Percentiles rank a stretch among this genome's conserved stretches.
Evolutionary conservation across 1,140 invertebrate species (phyloP).

Genomic region (Panagrolaimus sp.): DNA sequence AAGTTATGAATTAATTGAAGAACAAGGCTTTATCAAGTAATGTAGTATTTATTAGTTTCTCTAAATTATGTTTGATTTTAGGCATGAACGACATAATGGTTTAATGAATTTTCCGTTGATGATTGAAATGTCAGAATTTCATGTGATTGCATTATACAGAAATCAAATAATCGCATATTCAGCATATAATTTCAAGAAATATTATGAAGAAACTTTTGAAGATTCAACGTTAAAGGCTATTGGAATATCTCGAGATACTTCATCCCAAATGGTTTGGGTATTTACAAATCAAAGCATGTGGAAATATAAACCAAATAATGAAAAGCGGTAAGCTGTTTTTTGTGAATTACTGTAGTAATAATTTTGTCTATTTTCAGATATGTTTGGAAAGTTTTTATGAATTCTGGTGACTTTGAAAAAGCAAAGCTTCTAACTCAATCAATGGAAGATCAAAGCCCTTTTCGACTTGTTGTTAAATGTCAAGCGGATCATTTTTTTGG

Average conservation of each 20-base stretch:
- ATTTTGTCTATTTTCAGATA: background rate
- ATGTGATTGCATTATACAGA: conserved; percentile 30
- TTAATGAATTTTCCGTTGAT: conserved; percentile 31
- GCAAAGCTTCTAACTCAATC: conserved; percentile 32
- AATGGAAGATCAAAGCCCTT: conserved; percentile 36
- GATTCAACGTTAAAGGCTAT: background rate
- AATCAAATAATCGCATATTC: conserved; percentile 36
- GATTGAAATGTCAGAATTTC: conserved; percentile 40
- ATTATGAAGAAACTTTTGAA: conserved; percentile 16
- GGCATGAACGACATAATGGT: conserved; percentile 36
- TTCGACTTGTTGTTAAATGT: conserved; percentile 41
- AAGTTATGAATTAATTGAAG: conserved; percentile 6
- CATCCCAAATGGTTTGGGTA: conserved; percentile 43
- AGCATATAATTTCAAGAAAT: background rate
- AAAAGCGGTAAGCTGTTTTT: conserved; percentile 27
- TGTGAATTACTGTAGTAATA: background rate
- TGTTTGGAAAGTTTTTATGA: conserved; percentile 38
- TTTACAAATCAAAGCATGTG: conserved; percentile 33
- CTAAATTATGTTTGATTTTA: background rate
- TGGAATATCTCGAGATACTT: conserved; percentile 33
- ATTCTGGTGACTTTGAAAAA: conserved; percentile 39
- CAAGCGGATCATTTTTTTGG: conserved; percentile 34
- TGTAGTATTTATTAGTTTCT: background rate
- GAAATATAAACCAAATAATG: conserved; percentile 35
- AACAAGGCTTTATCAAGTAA: background rate